Percentiles rank a stretch among this genome's conserved stretches.
Conservation (phyloP, 2,797 vertebrate species). For the Paratrypauchen microcephalus region DNA sequence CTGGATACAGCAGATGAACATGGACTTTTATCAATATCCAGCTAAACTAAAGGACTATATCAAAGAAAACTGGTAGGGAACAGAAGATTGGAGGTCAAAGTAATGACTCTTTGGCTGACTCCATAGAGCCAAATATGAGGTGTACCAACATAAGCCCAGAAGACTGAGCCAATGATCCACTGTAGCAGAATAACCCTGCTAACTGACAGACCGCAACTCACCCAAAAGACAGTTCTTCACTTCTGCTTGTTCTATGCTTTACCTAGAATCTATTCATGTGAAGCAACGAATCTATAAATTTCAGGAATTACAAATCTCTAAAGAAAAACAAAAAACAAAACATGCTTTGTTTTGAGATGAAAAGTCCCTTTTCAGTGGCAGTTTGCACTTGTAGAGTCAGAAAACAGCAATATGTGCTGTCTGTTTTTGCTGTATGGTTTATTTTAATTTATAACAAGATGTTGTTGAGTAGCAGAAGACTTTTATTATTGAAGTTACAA, state of each 20-base stretch:
- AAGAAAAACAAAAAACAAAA: too few relatives aligned
- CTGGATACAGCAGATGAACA: slow-evolving; percentile 95
- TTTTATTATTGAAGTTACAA: slow-evolving; percentile 20
- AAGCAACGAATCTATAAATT: slow-evolving; percentile 26
- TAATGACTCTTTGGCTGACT: slow-evolving; percentile 29
- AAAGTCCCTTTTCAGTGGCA: slow-evolving; percentile 41
- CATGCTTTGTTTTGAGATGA: slow-evolving; percentile 48
- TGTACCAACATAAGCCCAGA: slow-evolving; percentile 26
- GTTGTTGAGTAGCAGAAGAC: slow-evolving; percentile 37
- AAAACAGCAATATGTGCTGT: slow-evolving; percentile 28
- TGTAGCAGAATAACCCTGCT: slow-evolving; percentile 11
- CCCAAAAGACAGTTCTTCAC: slow-evolving; percentile 23
- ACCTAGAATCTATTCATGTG: slow-evolving; percentile 35
- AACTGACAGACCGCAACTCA: slow-evolving; percentile 24
- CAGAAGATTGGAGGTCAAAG: slow-evolving; percentile 9
- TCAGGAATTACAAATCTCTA: slow-evolving; percentile 37
- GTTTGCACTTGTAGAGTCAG: slow-evolving; percentile 45
- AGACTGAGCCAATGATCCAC: slow-evolving; percentile 32
- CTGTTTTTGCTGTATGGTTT: slow-evolving; percentile 39
- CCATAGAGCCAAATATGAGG: slow-evolving; percentile 29
- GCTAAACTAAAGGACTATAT: slow-evolving; percentile 60
- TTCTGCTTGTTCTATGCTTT: slow-evolving; percentile 42
- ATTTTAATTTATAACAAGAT: slow-evolving; percentile 57
- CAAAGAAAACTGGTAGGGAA: slow-evolving; percentile 26
- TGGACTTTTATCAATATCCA: slow-evolving; percentile 90